A percentile compares a stretch with the other conserved stretches of the same genome.
These are phyloP conservation scores for Pollenia angustigena DNA, from an alignment of 2,888 invertebrate species.

Conservation along the genomic window DNA sequence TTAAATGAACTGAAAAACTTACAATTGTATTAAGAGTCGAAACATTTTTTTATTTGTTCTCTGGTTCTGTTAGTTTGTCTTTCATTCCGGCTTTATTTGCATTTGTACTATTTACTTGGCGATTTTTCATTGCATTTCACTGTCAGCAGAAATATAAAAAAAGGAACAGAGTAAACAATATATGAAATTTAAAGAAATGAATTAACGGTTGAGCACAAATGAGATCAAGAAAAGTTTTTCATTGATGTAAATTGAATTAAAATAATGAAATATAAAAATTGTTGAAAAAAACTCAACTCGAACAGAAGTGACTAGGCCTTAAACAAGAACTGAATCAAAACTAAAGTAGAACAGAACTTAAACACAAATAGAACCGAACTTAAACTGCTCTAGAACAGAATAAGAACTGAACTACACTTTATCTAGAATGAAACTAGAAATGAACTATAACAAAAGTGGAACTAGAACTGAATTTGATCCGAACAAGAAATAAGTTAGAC, in stretches of 20 bases:
- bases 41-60: slow-evolving; percentile 37
- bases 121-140: slow-evolving; percentile 61
- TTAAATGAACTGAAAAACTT: slow-evolving; percentile 71
- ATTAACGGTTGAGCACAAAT: slow-evolving; percentile 25
- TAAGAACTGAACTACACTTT: neutral
- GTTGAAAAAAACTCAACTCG: neutral
- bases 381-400: neutral
- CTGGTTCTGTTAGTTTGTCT: slow-evolving; percentile 2
- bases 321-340: neutral
- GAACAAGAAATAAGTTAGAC: neutral
- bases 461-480: neutral
- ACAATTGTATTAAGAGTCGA: slow-evolving; percentile 69
- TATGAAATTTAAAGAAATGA: slow-evolving; percentile 48
- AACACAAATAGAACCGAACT: neutral
- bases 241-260: neutral
- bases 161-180: neutral
- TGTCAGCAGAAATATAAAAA: slow-evolving; percentile 3
- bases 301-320: neutral
- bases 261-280: neutral
- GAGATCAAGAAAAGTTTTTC: slow-evolving; percentile 31
- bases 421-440: neutral
- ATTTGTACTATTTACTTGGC: slow-evolving; percentile 58
- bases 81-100: slow-evolving; percentile 40
- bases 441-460: neutral
- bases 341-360: neutral